Conservation (phyloP, 2,113 vertebrate genomes). For the Chauna torquata region DNA sequence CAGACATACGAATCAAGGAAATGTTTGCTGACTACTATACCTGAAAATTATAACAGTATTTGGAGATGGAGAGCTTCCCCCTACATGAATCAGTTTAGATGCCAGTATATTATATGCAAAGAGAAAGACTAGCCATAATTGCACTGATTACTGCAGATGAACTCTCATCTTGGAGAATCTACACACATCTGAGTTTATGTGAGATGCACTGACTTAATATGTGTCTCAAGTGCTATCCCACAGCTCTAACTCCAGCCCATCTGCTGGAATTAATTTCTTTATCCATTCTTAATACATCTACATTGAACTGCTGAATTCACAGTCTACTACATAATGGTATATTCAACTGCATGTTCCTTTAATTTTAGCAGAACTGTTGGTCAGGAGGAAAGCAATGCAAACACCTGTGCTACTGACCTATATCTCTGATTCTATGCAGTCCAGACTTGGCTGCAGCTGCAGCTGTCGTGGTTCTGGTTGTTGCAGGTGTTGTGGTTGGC, state of each 20-base stretch:
- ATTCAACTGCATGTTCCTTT: background rate
- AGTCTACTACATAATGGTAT: background rate
- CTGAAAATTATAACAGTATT: background rate
- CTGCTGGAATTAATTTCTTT: background rate
- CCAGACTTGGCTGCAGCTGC: conserved; percentile 63
- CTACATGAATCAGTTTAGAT: background rate
- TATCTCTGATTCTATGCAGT: conserved; percentile 81
- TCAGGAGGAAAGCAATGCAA: background rate
- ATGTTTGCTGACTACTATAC: background rate
- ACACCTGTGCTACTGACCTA: conserved; percentile 76
- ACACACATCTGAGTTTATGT: background rate
- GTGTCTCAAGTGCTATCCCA: background rate
- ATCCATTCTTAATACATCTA: background rate
- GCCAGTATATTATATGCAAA: background rate
- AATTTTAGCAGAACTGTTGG: background rate
- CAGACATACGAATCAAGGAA: background rate
- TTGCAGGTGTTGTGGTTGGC: conserved; percentile 45
- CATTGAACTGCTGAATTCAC: background rate
- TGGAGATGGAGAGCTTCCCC: background rate
- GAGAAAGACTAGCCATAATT: background rate
- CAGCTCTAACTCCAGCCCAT: background rate
- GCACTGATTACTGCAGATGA: background rate
- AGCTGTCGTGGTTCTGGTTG: conserved; percentile 42
- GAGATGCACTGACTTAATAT: background rate
- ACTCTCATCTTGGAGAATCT: background rate